Base-by-base conservation (phyloP, 1,140 invertebrate genomes). In the Scaptomyza hsui region DNA sequence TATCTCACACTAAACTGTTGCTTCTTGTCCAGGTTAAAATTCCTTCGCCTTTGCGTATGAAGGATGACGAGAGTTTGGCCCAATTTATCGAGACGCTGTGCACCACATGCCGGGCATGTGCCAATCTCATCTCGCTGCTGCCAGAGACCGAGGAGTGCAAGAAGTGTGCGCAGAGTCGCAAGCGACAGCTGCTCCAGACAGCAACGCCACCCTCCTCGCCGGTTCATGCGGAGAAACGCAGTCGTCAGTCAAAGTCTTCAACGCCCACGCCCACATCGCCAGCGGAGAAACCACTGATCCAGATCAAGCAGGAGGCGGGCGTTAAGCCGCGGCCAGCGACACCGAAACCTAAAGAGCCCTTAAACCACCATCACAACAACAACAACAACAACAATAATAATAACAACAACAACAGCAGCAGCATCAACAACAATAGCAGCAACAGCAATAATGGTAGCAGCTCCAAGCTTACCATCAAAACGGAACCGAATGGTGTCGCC, bases 81-180 rank as follows among this genome's bases (percentile, higher is more conserved):
- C 80, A 90, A 77, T 91, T 91, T 21, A 90, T 91, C n/a, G 82
- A 91, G 70, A 90, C 82, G 4, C 35, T 91, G 53, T 91, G 90
- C 49, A 90, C 76, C 56, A 88, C 91, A 88, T 91, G 91, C 75
- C 77, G 77, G 51, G 82, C 91, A 83, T 91, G 91, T 89, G 75
- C 86, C 19, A 90, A 91, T 78, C 75, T 91, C 32, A 91, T 91
- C 15, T 91, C 91, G 19, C 72, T 91, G 49, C 71, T 80, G 32
- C 89, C 90, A 9, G 90, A 85, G 29, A 91, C 90, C 35, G 91
- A 91, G 45, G 89, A 91, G 65, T 91, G 91, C 71, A 90, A 91
- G 24, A 91, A 91, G 63, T 91, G 91, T 72, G 56, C 82, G 10
- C 51, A 81, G 4, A 81, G 71, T 26, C 76, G 86, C 19, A 91